These are phyloP conservation scores for Choloepus didactylus DNA, from an alignment of 2,797 vertebrate species.

Conservation along the genomic window DNA sequence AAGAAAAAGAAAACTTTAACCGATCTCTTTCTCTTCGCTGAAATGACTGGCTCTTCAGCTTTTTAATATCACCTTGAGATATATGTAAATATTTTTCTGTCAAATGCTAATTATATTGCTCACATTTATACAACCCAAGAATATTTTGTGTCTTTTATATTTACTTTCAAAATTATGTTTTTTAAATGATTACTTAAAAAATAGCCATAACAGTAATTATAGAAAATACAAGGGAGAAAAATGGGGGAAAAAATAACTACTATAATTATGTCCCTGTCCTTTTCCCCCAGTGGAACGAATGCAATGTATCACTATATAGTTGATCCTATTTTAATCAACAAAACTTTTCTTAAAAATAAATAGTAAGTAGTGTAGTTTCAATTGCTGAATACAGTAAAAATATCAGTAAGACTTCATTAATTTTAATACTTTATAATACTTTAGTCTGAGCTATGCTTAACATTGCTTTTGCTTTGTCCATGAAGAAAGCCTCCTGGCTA, in stretches of 20 bases:
- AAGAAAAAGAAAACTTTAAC: background rate
- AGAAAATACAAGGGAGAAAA: slow-evolving; percentile 33
- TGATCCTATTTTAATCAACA: slow-evolving; percentile 33
- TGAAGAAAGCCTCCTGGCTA: slow-evolving; percentile 30
- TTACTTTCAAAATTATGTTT: slow-evolving; percentile 45
- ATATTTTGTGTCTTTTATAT: slow-evolving; percentile 13
- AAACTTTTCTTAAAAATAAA: slow-evolving; percentile 29
- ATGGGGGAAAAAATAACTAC: background rate
- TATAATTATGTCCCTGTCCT: background rate
- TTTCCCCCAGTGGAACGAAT: background rate
- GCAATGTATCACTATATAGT: background rate
- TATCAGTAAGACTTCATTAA: background rate
- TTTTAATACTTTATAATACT: background rate
- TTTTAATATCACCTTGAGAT: slow-evolving; percentile 13
- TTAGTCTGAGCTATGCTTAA: background rate
- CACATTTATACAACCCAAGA: background rate
- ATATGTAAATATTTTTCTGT: slow-evolving; percentile 38
- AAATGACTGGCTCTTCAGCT: background rate
- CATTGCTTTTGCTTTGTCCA: slow-evolving; percentile 31
- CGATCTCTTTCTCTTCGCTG: background rate
- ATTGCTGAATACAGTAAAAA: background rate
- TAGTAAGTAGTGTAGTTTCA: slow-evolving; percentile 5
- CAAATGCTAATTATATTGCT: slow-evolving; percentile 44
- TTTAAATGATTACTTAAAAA: slow-evolving; percentile 48
- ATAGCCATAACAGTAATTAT: background rate